Evolutionary conservation across 23 tunicate species (phyloP).

Genomic region (Styela plicata): DNA sequence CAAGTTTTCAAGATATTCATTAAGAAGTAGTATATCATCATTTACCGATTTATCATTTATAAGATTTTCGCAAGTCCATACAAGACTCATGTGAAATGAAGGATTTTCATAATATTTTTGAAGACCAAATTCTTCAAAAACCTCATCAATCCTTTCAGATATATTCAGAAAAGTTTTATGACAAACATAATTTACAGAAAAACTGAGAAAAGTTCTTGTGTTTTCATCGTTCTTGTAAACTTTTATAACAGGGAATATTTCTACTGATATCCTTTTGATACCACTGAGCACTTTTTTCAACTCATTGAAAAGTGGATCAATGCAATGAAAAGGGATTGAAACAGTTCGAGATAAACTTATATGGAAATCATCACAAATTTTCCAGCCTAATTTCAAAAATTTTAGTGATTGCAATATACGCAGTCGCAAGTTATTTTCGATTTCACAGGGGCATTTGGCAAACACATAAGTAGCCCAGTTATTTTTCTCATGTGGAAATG

Average conservation of each 20-base stretch:
- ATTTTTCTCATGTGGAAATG: constrained; percentile 5
- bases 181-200: neutral
- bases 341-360: constrained; percentile 12
- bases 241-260: neutral
- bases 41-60: neutral
- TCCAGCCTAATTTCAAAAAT: neutral
- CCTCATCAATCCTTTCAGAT: neutral
- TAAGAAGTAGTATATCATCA: neutral
- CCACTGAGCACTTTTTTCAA: neutral
- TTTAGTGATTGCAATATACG: neutral
- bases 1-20: neutral
- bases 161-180: neutral
- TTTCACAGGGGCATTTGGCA: neutral
- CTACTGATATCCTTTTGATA: neutral
- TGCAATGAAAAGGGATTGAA: constrained; percentile 8
- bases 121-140: neutral
- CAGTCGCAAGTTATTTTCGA: neutral
- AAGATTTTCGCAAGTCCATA: constrained; percentile 2
- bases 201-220: constrained; percentile 7
- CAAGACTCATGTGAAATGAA: constrained; percentile 11
- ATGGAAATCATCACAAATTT: constrained; percentile 23
- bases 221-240: constrained; percentile 18
- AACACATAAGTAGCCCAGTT: constrained; percentile 11
- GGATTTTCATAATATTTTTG: constrained; percentile 14
- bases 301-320: constrained; percentile 2